Evolutionary conservation across 2,888 invertebrate genomes (phyloP).

Genomic region (Acanthococcus lagerstroemiae): DNA sequence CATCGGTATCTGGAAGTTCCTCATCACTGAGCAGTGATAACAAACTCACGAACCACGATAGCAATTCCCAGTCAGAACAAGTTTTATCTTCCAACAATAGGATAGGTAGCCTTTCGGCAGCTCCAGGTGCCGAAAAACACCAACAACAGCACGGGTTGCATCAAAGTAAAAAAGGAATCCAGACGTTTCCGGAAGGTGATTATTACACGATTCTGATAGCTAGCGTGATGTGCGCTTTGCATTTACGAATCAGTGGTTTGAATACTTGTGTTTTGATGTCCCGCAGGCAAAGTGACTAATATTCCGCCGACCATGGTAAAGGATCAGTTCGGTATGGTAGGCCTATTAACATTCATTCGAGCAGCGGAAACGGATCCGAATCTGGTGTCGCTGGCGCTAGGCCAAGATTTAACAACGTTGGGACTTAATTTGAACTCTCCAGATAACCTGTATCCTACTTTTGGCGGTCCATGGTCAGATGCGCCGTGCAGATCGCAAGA

Average conservation of each 20-base stretch:
- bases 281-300: slow-evolving; percentile 88
- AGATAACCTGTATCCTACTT: slow-evolving; percentile 94
- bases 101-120: slow-evolving; percentile 26
- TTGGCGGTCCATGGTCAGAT: slow-evolving; percentile 98
- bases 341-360: slow-evolving; percentile 92
- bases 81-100: slow-evolving; percentile 27
- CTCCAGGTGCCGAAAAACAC: slow-evolving; percentile 29
- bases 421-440: slow-evolving; percentile 97
- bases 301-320: slow-evolving; percentile 98
- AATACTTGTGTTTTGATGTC: background rate
- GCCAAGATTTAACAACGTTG: slow-evolving; percentile 94
- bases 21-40: slow-evolving; percentile 28
- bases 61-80: slow-evolving; percentile 25
- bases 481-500: slow-evolving; percentile 96
- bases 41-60: slow-evolving; percentile 24
- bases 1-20: slow-evolving; percentile 28
- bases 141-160: slow-evolving; percentile 22
- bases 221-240: background rate
- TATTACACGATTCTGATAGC: background rate
- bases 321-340: slow-evolving; percentile 99
- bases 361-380: slow-evolving; percentile 96
- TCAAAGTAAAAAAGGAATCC: slow-evolving; percentile 65
- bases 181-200: slow-evolving; percentile 85
- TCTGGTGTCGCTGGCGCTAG: slow-evolving; percentile 89
- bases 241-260: background rate